Percentiles rank a stretch among this genome's conserved stretches.
phyloP scores from a whole-genome alignment of 2,888 invertebrate species.

The Xestia rhomboidea region DNA sequence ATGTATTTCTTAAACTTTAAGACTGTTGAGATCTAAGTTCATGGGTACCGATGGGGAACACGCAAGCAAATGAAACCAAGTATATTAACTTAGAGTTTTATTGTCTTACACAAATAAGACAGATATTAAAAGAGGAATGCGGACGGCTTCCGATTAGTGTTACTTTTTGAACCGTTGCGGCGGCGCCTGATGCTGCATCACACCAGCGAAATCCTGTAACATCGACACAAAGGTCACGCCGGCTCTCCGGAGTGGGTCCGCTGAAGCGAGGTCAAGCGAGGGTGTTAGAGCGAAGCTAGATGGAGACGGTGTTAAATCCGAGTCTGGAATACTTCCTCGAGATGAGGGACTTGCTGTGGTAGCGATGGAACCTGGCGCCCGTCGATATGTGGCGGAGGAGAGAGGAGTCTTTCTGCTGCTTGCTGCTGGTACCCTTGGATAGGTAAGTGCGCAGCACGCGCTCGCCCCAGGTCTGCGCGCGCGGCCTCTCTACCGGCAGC shows the following conservation, averaged over 20 bases:
- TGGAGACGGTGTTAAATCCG: conserved; percentile 88
- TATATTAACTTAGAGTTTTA: conserved; percentile 84
- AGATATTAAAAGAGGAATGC: conserved; percentile 85
- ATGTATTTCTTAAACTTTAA: conserved; percentile 3
- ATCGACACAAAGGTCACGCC: conserved; percentile 87
- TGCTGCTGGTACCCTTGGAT: conserved; percentile 85
- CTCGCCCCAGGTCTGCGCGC: conserved; percentile 96
- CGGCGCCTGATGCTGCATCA: conserved; percentile 75
- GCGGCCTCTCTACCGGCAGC: conserved; percentile 92
- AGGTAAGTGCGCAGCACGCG: conserved; percentile 93
- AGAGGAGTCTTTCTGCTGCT: conserved; percentile 87
- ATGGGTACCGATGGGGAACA: conserved; percentile 23
- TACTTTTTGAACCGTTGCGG: conserved; percentile 66
- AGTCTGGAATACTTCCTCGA: conserved; percentile 93
- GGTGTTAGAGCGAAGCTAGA: conserved; percentile 89
- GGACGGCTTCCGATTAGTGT: conserved; percentile 83
- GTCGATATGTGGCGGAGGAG: conserved; percentile 92
- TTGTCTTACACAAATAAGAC: conserved; percentile 85
- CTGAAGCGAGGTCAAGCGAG: conserved; percentile 86
- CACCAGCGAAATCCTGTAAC: conserved; percentile 89
- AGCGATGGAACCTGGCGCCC: conserved; percentile 93
- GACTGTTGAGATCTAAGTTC: neutral
- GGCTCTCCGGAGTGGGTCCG: conserved; percentile 77
- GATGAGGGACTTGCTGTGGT: conserved; percentile 94
- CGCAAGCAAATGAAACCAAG: conserved; percentile 82